phyloP scores from a whole-genome alignment of 2,113 vertebrate species.

The Gila orcuttii region DNA sequence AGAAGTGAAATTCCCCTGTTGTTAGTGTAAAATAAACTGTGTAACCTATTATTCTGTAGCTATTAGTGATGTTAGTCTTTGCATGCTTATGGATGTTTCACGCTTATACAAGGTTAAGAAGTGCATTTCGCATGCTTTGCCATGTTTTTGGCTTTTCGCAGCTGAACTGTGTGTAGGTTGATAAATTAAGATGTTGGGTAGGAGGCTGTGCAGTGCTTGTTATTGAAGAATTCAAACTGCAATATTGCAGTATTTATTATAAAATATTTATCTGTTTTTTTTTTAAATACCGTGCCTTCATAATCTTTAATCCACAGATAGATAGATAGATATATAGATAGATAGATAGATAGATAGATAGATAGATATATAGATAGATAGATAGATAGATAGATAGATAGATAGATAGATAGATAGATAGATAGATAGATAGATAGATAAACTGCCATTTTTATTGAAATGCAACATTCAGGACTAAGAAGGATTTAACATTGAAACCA shows the following conservation, averaged over 20 bases:
- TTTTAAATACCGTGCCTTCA: too few relatives aligned
- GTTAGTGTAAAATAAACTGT: neutral
- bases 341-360: too few relatives aligned
- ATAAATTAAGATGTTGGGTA: neutral
- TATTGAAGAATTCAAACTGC: too few relatives aligned
- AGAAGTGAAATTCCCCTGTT: neutral
- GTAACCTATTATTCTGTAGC: conserved; percentile 1
- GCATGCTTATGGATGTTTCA: neutral
- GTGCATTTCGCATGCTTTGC: neutral
- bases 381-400: too few relatives aligned
- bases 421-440: too few relatives aligned
- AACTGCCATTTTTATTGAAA: neutral
- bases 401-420: too few relatives aligned
- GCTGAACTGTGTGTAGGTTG: neutral
- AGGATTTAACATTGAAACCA: neutral
- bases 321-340: too few relatives aligned
- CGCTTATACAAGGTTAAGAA: neutral
- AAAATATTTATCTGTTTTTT: too few relatives aligned
- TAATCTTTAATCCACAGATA: too few relatives aligned
- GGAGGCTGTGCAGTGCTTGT: neutral
- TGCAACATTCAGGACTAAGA: neutral
- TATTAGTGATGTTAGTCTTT: neutral
- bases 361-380: too few relatives aligned
- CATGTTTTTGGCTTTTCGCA: neutral
- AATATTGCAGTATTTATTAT: too few relatives aligned